A percentile compares a stretch with the other conserved stretches of the same genome.
phyloP scores from a whole-genome alignment of 2,888 invertebrate species.

The Coelinius sp. region DNA sequence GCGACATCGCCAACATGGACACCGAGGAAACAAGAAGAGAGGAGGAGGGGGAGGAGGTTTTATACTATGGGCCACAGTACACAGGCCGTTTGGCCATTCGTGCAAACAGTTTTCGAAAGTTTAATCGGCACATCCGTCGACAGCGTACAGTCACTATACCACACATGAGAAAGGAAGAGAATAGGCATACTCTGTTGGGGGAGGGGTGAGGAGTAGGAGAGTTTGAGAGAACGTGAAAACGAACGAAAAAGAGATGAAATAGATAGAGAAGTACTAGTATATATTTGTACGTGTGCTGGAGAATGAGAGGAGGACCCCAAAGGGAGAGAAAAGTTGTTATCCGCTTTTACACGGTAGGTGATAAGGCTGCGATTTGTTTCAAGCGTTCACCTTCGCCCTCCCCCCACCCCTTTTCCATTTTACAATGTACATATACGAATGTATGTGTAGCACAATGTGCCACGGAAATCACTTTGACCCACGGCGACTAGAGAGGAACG shows the following conservation, averaged over 20 bases:
- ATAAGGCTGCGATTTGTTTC: conserved; percentile 69
- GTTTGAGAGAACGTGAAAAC: conserved; percentile 40
- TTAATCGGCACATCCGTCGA: conserved; percentile 66
- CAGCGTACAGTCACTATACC: conserved; percentile 30
- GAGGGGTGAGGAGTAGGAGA: conserved; percentile 31
- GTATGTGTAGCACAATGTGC: neutral
- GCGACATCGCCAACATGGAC: conserved; percentile 25
- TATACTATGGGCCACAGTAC: conserved; percentile 26
- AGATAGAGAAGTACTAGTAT: conserved; percentile 42
- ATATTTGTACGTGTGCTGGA: conserved; percentile 38
- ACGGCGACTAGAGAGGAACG: conserved; percentile 8
- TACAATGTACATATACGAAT: conserved; percentile 6
- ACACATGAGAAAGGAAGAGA: conserved; percentile 29
- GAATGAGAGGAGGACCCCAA: conserved; percentile 49
- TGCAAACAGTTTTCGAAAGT: conserved; percentile 70
- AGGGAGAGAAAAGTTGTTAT: conserved; percentile 68
- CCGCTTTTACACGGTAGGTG: conserved; percentile 62
- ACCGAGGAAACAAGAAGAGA: conserved; percentile 8
- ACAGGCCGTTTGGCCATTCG: conserved; percentile 60
- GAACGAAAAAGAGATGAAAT: conserved; percentile 38
- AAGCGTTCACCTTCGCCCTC: conserved; percentile 42
- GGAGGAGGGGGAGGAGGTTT: conserved; percentile 8
- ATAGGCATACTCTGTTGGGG: conserved; percentile 27
- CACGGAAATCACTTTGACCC: conserved; percentile 28
- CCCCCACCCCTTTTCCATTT: conserved; percentile 1